Base-by-base conservation (phyloP, 2,888 invertebrate species). In the Abrostola triplasia region DNA sequence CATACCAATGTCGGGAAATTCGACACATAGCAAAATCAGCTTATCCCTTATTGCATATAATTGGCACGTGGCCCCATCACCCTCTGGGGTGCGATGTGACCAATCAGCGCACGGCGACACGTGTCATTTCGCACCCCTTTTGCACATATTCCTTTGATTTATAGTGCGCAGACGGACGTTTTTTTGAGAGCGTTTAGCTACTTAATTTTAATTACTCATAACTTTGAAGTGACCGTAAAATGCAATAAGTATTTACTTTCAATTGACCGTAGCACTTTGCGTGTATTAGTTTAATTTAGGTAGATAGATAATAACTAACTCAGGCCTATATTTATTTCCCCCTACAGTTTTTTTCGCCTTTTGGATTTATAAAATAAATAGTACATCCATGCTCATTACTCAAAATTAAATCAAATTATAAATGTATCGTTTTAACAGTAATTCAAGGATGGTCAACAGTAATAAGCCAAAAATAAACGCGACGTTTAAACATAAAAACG, bases 111-210 rank as follows among this genome's bases (percentile, higher is more conserved):
- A 76, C 81, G 76, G 77, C 78, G 92, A 90, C 92, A 90, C 93
- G 93, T 93, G 93, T 91, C 92, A 88, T 85, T 89, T 89, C 84
- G 90, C 91, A 92, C 93, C 93, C 93, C 92, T 92, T 92, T 85
- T 85, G 84, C 85, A 85, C 86, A 86, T 88, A 89, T 89, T 92
- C 90, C 88, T 81, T 88, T 89, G 90, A 90, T 89, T 91, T 87
- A 64, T 64, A 35, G 24, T 10, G 0, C 40, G 56, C 71, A 87
- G 74, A 88, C 91, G 76, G 51, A 85, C 88, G 60, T 67, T 77
- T 0, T 4, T 65, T 69, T 71, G 38, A 59, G 52, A 60, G 58
- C 47, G 49, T 53, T 42, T 38, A 5, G 8, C 7, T 38, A 6
- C 10, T 40, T 5, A 24, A 24, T 24, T 50, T 50, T 37, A 11